Evolutionary conservation across 2,797 vertebrate species (phyloP).

Genomic region (Macrochelys suwanniensis): DNA sequence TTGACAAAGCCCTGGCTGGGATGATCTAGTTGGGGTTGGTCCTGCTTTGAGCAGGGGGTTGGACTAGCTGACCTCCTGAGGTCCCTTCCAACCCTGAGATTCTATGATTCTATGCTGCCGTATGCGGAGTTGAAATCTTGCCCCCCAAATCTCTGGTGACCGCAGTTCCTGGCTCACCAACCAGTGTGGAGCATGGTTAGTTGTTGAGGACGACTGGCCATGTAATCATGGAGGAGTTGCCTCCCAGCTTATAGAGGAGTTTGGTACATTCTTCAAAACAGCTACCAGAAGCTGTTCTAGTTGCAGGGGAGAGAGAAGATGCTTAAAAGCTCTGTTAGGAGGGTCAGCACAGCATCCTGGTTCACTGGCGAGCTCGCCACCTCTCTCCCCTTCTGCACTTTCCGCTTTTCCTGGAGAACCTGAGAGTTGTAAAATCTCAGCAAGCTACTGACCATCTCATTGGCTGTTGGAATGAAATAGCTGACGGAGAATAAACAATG

Average conservation of each 20-base stretch:
- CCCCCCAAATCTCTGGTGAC: constrained; percentile 17
- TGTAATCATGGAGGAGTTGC: not conserved
- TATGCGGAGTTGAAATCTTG: not conserved
- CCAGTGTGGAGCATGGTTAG: not conserved
- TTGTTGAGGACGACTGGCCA: not conserved
- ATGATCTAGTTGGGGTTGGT: too few relatives aligned
- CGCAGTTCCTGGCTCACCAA: not conserved
- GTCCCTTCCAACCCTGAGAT: too few relatives aligned
- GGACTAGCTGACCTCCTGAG: too few relatives aligned
- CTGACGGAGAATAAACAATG: not conserved
- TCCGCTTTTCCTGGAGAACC: not conserved
- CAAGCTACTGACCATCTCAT: not conserved
- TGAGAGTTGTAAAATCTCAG: not conserved
- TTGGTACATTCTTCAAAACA: not conserved
- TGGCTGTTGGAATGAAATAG: not conserved
- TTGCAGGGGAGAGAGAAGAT: not conserved
- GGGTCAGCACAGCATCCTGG: rapidly evolving
- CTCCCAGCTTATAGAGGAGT: not conserved
- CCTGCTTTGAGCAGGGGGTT: too few relatives aligned
- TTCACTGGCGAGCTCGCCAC: rapidly evolving
- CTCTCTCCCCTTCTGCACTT: not conserved
- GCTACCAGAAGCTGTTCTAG: not conserved
- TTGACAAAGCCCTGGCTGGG: too few relatives aligned
- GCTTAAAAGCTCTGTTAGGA: too few relatives aligned
- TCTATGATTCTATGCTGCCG: not conserved